A percentile compares a stretch with the other conserved stretches of the same genome.
These are phyloP conservation scores for Ceyx erithaca DNA, from an alignment of 2,797 vertebrate genomes.

Conservation along the genomic window DNA sequence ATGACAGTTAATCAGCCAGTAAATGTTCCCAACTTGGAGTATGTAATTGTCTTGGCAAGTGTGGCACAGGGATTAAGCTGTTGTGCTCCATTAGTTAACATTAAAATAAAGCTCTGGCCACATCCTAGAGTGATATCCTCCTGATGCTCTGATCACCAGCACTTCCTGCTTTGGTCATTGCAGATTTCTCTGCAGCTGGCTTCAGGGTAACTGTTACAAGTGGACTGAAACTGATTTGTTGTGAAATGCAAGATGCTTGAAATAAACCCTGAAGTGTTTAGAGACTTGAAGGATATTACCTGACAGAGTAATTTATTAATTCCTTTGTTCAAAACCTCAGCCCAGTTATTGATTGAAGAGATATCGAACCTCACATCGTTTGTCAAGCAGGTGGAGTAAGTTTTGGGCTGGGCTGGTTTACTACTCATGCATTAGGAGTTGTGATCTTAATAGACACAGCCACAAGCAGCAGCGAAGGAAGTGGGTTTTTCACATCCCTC, in stretches of 20 bases:
- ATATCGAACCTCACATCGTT: neutral
- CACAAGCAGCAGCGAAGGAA: neutral
- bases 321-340: neutral
- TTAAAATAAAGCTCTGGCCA: neutral
- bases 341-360: neutral
- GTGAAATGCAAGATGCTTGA: neutral
- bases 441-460: accelerated
- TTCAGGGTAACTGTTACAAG: neutral
- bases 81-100: slow-evolving; percentile 18
- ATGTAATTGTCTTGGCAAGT: neutral
- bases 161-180: neutral
- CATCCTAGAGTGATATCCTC: neutral
- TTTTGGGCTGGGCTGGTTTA: neutral
- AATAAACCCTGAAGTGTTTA: neutral
- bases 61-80: neutral
- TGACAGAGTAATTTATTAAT: neutral
- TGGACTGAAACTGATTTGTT: neutral
- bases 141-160: neutral
- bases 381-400: neutral
- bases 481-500: accelerated
- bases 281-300: neutral
- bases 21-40: neutral
- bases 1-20: neutral
- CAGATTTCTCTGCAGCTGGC: neutral
- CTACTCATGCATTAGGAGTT: neutral